Conservation (phyloP, 2,888 invertebrate species). For the Acrocyrtus sp. region DNA sequence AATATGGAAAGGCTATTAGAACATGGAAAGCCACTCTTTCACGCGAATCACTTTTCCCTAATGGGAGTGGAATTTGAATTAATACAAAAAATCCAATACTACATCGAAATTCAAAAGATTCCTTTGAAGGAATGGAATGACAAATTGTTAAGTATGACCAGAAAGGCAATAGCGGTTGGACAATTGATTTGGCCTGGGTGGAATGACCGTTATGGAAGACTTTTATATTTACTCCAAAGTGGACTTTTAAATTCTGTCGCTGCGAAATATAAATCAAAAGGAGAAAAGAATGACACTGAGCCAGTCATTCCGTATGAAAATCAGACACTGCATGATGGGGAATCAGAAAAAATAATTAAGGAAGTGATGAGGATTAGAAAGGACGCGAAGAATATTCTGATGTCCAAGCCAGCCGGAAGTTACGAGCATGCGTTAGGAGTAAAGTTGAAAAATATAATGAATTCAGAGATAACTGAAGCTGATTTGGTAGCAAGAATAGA, state of each 20-base stretch:
- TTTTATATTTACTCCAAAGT: constrained; percentile 27
- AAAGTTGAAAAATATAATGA: constrained; percentile 26
- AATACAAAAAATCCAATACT: constrained; percentile 40
- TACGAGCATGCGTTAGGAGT: constrained; percentile 34
- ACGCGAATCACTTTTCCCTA: constrained; percentile 29
- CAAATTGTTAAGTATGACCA: constrained; percentile 8
- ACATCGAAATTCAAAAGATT: constrained; percentile 32
- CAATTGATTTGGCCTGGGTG: constrained; percentile 32
- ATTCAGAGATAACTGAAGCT: constrained; percentile 9
- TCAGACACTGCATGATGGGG: too few species aligned
- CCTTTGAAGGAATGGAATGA: constrained; percentile 13
- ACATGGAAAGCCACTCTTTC: constrained; percentile 16
- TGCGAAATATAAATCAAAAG: neutral
- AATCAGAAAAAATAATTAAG: constrained; percentile 6
- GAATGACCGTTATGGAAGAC: constrained; percentile 38
- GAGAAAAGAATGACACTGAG: too few species aligned
- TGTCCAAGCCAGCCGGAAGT: constrained; percentile 30
- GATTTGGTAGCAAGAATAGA: constrained; percentile 18
- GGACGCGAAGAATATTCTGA: constrained; percentile 13
- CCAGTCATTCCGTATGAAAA: too few species aligned
- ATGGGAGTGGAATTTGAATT: constrained; percentile 42
- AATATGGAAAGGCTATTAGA: constrained; percentile 28
- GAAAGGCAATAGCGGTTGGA: constrained; percentile 29
- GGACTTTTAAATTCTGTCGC: constrained; percentile 21
- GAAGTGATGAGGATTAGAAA: constrained; percentile 17